phyloP scores from a whole-genome alignment of 1,140 invertebrate species.

The Drosophila punjabiensis region DNA sequence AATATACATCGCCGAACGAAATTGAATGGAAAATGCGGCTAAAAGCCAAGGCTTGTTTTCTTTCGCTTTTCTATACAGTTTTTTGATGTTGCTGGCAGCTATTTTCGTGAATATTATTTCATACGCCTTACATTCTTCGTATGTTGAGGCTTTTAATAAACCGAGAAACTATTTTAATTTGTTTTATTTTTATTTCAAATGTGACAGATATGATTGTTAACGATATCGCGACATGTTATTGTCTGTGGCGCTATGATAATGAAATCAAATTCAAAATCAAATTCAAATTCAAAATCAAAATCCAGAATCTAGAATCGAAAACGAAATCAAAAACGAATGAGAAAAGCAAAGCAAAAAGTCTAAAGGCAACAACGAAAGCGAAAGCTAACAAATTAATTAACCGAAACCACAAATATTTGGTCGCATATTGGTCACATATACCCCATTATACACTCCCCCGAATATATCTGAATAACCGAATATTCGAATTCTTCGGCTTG shows the following conservation, averaged over 20 bases:
- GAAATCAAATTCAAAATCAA: conserved; percentile 45
- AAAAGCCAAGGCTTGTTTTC: conserved; percentile 44
- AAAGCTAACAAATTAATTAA: conserved; percentile 76
- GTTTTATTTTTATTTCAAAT: conserved; percentile 76
- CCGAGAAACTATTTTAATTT: conserved; percentile 78
- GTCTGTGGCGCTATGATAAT: conserved; percentile 52
- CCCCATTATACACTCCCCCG: conserved; percentile 5
- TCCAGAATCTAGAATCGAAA: neutral
- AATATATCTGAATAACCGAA: neutral
- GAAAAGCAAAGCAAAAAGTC: neutral
- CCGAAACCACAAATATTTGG: conserved; percentile 49
- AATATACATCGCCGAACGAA: conserved; percentile 13
- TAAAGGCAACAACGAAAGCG: conserved; percentile 42
- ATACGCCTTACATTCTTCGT: conserved; percentile 42
- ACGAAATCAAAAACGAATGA: neutral
- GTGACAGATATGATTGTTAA: conserved; percentile 81
- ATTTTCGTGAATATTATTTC: conserved; percentile 77
- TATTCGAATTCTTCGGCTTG: conserved; percentile 48
- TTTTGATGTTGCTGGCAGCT: conserved; percentile 55
- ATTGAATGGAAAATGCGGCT: conserved; percentile 58
- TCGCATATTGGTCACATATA: conserved; percentile 27
- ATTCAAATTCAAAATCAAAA: neutral
- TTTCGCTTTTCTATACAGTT: conserved; percentile 11
- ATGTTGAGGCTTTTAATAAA: conserved; percentile 39
- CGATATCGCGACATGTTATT: conserved; percentile 68